A percentile compares a stretch with the other conserved stretches of the same genome.
These are phyloP conservation scores for Euzetes globulus DNA, from an alignment of 2,888 invertebrate species.

Conservation along the genomic window DNA sequence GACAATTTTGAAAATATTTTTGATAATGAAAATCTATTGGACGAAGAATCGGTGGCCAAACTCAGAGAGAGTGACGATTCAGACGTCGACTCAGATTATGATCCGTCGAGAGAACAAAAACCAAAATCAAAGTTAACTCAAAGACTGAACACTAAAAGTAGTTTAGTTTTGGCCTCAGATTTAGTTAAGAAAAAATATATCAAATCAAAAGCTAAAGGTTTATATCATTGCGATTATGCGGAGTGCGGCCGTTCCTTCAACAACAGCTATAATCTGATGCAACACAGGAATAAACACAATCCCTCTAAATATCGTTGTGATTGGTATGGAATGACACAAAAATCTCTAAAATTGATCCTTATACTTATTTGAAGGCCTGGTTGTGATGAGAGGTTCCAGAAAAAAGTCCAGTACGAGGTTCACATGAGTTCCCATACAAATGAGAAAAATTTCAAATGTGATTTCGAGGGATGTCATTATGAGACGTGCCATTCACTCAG, in stretches of 20 bases:
- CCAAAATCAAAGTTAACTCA: neutral
- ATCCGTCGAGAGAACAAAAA: neutral
- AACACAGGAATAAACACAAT: constrained; percentile 1
- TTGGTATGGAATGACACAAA: neutral
- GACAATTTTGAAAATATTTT: neutral
- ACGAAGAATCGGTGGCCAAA: neutral
- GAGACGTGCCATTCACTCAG: neutral
- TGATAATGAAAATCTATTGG: neutral
- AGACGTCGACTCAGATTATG: neutral
- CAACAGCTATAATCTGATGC: neutral
- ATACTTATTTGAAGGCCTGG: neutral
- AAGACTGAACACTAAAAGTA: neutral
- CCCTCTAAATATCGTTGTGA: neutral
- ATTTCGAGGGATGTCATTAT: neutral
- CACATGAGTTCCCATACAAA: neutral
- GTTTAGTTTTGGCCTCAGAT: neutral
- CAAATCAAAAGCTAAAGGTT: neutral
- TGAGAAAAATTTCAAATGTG: constrained; percentile 5
- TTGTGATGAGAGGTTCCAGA: neutral
- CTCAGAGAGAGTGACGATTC: neutral
- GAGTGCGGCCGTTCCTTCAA: constrained; percentile 2
- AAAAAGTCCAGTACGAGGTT: neutral
- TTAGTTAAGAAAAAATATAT: constrained; percentile 5
- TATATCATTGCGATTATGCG: constrained; percentile 1
- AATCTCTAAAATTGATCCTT: neutral